Evolutionary conservation across 2,888 invertebrate genomes (phyloP).

Genomic region (Thymelicus sylvestris): DNA sequence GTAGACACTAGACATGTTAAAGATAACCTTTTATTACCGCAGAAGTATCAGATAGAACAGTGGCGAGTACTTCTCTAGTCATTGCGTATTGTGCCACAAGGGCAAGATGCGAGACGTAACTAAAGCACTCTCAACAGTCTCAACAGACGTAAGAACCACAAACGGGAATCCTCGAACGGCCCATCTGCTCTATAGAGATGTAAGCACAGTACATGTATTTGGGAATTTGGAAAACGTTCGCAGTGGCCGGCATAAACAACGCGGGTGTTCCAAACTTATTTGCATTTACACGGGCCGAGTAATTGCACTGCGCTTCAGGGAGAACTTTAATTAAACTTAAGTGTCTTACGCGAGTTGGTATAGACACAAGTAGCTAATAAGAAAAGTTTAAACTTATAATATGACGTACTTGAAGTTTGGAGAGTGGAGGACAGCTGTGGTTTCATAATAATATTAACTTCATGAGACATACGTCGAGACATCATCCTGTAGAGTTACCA

Average conservation of each 20-base stretch:
- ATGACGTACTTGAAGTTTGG: constrained; percentile 16
- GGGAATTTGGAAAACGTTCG: constrained; percentile 52
- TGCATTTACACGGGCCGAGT: constrained; percentile 83
- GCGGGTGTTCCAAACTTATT: constrained; percentile 76
- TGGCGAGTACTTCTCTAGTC: too few relatives aligned
- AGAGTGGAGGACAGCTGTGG: constrained; percentile 6
- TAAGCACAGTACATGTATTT: constrained; percentile 18
- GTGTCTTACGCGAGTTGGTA: constrained; percentile 74
- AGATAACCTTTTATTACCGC: too few relatives aligned
- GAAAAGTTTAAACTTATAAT: constrained; percentile 65
- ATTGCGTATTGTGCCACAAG: not conserved
- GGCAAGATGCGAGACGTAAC: not conserved
- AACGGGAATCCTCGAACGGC: constrained; percentile 12
- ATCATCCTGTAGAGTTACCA: too few relatives aligned
- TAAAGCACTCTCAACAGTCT: not conserved
- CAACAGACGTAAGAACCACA: not conserved
- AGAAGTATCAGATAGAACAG: too few relatives aligned
- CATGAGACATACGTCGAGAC: not conserved
- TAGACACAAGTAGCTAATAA: constrained; percentile 69
- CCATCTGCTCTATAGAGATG: constrained; percentile 20
- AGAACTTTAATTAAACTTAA: constrained; percentile 82
- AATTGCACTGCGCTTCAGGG: constrained; percentile 81
- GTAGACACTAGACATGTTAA: too few relatives aligned
- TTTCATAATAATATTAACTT: not conserved
- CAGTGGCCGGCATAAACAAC: constrained; percentile 72